phyloP scores from a whole-genome alignment of 2,113 vertebrate species.

The Nycticebus coucang region DNA sequence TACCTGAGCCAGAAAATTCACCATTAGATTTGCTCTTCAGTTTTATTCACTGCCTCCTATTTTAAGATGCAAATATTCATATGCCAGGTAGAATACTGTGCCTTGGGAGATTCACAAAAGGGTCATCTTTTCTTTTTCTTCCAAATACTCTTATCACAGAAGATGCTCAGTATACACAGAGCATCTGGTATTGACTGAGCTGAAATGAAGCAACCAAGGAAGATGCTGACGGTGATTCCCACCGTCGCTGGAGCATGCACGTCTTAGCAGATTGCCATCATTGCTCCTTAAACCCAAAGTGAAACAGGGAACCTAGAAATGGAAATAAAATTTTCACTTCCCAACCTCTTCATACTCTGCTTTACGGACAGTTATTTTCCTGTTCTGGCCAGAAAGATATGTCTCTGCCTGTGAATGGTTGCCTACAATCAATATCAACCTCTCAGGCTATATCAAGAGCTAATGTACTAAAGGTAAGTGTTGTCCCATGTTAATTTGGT shows the following conservation, averaged over 20 bases:
- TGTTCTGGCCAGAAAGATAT: not conserved
- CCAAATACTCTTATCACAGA: constrained; percentile 4
- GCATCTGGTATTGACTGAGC: not conserved
- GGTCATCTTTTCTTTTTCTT: constrained; percentile 31
- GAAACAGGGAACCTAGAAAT: constrained; percentile 53
- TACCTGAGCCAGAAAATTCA: not conserved
- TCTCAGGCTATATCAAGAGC: constrained; percentile 16
- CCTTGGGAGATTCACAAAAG: not conserved
- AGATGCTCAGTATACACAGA: not conserved
- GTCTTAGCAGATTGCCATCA: constrained; percentile 16
- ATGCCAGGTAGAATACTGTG: not conserved
- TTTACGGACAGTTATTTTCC: not conserved
- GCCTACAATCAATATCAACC: not conserved
- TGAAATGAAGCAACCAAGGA: constrained; percentile 18
- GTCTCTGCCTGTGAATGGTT: not conserved
- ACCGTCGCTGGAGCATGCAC: not conserved
- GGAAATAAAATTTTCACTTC: constrained; percentile 52
- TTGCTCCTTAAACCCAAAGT: constrained; percentile 36
- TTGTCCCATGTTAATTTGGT: not conserved
- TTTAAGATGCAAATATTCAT: not conserved
- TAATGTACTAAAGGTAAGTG: not conserved
- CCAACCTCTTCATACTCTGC: not conserved
- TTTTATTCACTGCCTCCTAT: constrained; percentile 1
- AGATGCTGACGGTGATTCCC: not conserved
- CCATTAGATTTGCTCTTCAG: not conserved